Conservation (phyloP, 2,888 invertebrate genomes). For the Erebia ligea region DNA sequence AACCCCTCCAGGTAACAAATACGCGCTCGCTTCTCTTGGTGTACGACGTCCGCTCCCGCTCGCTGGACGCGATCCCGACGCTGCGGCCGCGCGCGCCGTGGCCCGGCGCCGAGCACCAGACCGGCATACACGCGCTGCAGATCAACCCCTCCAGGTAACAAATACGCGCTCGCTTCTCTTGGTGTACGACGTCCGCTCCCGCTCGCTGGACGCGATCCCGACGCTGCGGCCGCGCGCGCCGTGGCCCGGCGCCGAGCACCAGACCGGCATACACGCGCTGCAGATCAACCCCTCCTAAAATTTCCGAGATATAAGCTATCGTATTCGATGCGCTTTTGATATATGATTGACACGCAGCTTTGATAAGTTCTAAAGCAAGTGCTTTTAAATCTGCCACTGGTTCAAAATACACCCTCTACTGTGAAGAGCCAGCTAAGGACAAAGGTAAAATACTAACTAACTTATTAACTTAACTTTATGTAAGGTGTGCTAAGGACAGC, state of each 20-base stretch:
- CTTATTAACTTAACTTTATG: too few species aligned
- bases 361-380: too few species aligned
- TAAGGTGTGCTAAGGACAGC: too few species aligned
- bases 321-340: too few species aligned
- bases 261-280: constrained; percentile 96
- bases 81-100: constrained; percentile 84
- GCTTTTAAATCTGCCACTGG: too few species aligned
- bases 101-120: constrained; percentile 86
- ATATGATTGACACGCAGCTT: too few species aligned
- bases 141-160: constrained; percentile 92
- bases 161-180: constrained; percentile 54
- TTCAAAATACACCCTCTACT: too few species aligned
- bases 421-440: too few species aligned
- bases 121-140: constrained; percentile 96
- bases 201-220: constrained; percentile 94
- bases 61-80: constrained; percentile 95
- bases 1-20: constrained; percentile 89
- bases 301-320: too few species aligned
- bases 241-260: constrained; percentile 84
- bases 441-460: too few species aligned
- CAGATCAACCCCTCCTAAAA: constrained; percentile 95
- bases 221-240: constrained; percentile 86
- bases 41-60: constrained; percentile 93
- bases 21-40: constrained; percentile 81
- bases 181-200: constrained; percentile 95